phyloP scores from a whole-genome alignment of 2,797 vertebrate species.

The Leuciscus waleckii region DNA sequence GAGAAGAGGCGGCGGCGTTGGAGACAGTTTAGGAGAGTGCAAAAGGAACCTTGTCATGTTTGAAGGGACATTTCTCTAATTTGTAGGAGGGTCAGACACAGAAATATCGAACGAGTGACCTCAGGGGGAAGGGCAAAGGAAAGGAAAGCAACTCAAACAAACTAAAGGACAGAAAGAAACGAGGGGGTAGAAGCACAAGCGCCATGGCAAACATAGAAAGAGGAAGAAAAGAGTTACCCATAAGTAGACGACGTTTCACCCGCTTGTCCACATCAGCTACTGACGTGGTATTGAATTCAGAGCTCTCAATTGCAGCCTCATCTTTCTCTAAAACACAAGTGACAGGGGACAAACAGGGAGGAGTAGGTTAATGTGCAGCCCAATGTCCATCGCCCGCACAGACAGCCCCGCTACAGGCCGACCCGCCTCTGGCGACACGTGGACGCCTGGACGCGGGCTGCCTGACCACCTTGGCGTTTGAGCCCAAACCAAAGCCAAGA shows the following conservation, averaged over 20 bases:
- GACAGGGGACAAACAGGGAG: conserved; percentile 99
- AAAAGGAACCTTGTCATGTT: conserved; percentile 58
- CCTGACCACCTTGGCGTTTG: conserved; percentile 89
- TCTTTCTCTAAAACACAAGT: conserved; percentile 99
- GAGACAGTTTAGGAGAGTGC: conserved; percentile 43
- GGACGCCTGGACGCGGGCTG: conserved; percentile 63
- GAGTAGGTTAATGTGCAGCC: conserved; percentile 98
- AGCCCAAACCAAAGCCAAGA: conserved; percentile 85
- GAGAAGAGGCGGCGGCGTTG: not conserved
- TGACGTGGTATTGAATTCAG: conserved; percentile 99
- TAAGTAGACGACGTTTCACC: conserved; percentile 99
- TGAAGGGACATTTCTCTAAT: conserved; percentile 52
- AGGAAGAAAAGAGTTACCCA: conserved; percentile 99
- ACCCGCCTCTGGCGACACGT: conserved; percentile 56
- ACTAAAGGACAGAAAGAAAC: conserved; percentile 67
- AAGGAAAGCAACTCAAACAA: conserved; percentile 57
- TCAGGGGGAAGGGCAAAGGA: conserved; percentile 31
- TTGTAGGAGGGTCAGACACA: conserved; percentile 61
- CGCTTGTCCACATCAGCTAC: conserved; percentile 99
- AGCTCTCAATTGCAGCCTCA: conserved; percentile 99
- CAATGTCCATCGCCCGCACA: conserved; percentile 83
- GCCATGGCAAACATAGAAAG: conserved; percentile 96
- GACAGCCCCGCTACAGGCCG: conserved; percentile 60
- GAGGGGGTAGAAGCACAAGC: conserved; percentile 78
- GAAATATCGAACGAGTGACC: conserved; percentile 39